phyloP scores from a whole-genome alignment of 2,113 vertebrate genomes.

The Oreochromis niloticus region DNA sequence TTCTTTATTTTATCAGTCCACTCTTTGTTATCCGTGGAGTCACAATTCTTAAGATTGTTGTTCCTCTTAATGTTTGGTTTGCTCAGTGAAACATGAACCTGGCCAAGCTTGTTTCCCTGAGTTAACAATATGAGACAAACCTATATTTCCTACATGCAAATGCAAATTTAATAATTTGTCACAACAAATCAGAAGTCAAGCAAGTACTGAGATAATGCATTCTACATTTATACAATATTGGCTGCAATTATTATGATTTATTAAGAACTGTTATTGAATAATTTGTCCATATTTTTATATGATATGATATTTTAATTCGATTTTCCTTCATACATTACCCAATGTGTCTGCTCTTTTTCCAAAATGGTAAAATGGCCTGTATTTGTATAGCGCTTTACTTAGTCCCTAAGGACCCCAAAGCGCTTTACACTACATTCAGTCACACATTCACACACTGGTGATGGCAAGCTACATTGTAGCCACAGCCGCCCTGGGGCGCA shows the following conservation, averaged over 20 bases:
- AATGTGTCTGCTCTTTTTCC: neutral
- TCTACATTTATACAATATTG: neutral
- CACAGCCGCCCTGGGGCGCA: rapidly evolving
- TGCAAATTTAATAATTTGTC: neutral
- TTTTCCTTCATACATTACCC: neutral
- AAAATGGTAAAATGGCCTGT: neutral
- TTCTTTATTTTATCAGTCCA: neutral
- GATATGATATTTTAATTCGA: neutral
- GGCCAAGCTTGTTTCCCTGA: neutral
- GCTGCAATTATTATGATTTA: neutral
- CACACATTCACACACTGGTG: neutral
- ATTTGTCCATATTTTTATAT: neutral
- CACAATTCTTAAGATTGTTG: neutral
- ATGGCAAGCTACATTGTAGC: neutral
- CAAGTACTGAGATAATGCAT: neutral
- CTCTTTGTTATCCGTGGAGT: neutral
- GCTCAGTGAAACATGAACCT: neutral
- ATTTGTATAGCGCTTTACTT: neutral
- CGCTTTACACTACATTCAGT: rapidly evolving
- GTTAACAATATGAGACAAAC: neutral
- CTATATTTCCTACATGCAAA: neutral
- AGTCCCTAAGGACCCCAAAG: rapidly evolving
- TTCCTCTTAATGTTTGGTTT: neutral
- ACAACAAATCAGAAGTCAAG: neutral
- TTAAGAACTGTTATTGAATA: neutral